These are phyloP conservation scores for Scaptomyza tumidula DNA, from an alignment of 2,888 invertebrate genomes.

Conservation along the genomic window DNA sequence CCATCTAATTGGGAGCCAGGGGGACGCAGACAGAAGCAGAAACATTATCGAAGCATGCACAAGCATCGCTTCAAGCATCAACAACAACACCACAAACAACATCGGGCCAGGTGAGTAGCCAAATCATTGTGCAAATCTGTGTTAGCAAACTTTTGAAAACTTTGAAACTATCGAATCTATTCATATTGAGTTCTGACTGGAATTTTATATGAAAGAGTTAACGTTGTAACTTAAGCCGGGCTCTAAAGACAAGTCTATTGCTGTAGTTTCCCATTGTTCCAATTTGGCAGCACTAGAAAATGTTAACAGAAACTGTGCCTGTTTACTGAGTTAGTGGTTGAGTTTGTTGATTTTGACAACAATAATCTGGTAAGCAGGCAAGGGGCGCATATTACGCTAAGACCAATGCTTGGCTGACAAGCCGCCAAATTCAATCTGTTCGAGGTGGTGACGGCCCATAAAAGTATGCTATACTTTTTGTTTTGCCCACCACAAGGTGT, in stretches of 20 bases:
- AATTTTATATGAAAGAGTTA: background rate
- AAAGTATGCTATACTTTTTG: constrained; percentile 46
- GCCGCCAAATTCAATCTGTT: constrained; percentile 42
- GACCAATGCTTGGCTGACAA: constrained; percentile 2
- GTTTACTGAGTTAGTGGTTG: constrained; percentile 29
- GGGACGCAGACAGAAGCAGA: constrained; percentile 64
- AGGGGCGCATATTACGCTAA: constrained; percentile 23
- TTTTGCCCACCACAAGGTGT: constrained; percentile 25
- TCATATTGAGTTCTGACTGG: background rate
- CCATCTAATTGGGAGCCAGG: constrained; percentile 3
- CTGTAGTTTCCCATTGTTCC: background rate
- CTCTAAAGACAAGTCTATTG: background rate
- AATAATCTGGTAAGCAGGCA: background rate
- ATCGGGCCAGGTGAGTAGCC: constrained; percentile 64
- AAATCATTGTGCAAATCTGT: background rate
- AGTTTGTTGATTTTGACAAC: constrained; percentile 41
- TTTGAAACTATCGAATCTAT: background rate
- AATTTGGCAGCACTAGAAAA: constrained; percentile 16
- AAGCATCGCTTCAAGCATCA: constrained; percentile 64
- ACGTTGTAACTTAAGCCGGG: background rate
- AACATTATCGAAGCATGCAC: constrained; percentile 69
- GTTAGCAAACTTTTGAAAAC: background rate
- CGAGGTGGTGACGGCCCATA: constrained; percentile 26
- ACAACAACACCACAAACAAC: constrained; percentile 36
- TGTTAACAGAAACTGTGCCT: constrained; percentile 11